phyloP scores from a whole-genome alignment of 2,113 vertebrate genomes.

The Pholis gunnellus region DNA sequence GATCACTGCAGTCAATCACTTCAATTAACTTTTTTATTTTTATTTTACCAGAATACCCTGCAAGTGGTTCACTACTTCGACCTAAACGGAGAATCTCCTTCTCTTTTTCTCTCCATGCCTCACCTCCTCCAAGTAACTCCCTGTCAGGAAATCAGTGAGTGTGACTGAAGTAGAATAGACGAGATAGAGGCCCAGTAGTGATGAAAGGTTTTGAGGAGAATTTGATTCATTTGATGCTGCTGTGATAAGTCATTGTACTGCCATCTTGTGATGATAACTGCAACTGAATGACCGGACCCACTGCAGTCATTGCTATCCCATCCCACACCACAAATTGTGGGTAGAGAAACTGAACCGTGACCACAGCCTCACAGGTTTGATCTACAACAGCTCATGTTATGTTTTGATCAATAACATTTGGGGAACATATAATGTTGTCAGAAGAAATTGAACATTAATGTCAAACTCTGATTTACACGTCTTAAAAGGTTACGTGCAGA shows the following conservation, averaged over 20 bases:
- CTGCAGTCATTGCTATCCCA: no score
- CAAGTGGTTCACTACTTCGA: conserved; percentile 11
- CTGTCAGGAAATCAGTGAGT: conserved; percentile 15
- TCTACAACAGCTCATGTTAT: no score
- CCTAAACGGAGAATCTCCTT: neutral
- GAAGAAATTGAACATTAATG: neutral
- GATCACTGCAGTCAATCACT: neutral
- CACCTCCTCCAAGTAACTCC: conserved; percentile 4
- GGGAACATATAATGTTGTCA: neutral
- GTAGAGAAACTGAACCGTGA: no score
- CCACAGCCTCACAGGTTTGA: no score
- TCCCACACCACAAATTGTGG: no score
- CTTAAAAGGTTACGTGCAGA: neutral
- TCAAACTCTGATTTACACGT: neutral
- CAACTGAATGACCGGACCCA: no score
- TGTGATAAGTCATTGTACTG: no score
- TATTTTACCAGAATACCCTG: neutral
- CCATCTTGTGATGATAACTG: no score
- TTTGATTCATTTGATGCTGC: neutral
- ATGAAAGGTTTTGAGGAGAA: conserved; percentile 9
- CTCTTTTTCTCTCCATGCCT: neutral
- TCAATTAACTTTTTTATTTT: neutral
- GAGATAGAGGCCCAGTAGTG: neutral
- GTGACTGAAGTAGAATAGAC: neutral
- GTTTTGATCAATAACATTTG: no score